Conservation (phyloP, 2,797 vertebrate genomes). For the Monodelphis domestica region DNA sequence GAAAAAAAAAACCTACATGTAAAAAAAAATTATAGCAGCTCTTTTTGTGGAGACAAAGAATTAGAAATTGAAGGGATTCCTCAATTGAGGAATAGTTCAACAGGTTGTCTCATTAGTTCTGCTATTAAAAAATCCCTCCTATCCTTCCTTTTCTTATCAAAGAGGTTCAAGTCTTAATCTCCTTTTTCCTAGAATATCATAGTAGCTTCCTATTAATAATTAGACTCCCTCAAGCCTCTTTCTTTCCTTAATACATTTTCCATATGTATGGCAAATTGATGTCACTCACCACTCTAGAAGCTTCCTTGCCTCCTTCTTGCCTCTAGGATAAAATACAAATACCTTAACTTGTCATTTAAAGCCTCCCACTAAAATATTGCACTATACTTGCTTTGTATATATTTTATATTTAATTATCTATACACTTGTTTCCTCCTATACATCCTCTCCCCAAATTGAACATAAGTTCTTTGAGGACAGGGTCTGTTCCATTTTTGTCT, state of each 20-base stretch:
- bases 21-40: too few species aligned
- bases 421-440: not conserved
- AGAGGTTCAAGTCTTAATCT: not conserved
- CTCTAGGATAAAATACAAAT: not conserved
- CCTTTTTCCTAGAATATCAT: not conserved
- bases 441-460: not conserved
- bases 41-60: too few species aligned
- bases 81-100: too few species aligned
- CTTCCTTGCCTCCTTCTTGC: not conserved
- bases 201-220: not conserved
- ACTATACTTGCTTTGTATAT: not conserved
- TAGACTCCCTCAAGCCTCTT: not conserved
- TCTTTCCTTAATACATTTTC: not conserved
- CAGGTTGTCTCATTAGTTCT: not conserved
- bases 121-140: not conserved
- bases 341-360: not conserved
- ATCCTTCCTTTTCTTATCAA: too few species aligned
- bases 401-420: not conserved
- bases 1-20: too few species aligned
- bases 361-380: not conserved
- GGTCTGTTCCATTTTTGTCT: not conserved
- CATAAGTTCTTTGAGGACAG: not conserved
- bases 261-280: not conserved
- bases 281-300: not conserved
- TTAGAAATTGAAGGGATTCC: too few species aligned